Evolutionary conservation across 2,888 invertebrate species (phyloP), one percentile per base, ranked within the genome.

Genomic region (Tachystola acroxantha): DNA sequence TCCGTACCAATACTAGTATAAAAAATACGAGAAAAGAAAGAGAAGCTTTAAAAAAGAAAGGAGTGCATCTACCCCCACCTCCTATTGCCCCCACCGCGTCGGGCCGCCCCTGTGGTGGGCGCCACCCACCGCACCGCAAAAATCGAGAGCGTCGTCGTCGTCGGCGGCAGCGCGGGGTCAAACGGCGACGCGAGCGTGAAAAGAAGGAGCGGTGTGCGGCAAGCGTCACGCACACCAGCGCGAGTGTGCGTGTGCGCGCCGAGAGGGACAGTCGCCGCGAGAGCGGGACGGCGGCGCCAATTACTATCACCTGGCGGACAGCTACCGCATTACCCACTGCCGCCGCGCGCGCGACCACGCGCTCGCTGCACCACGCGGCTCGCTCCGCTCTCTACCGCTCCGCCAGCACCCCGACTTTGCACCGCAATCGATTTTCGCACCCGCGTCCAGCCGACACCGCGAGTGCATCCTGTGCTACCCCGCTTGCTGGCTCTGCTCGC

Each of bases 111-210:
- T 80, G 80, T 69, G 76, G 76, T 77, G 78, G 88, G 89, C 79
- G 81, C 88, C 89, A 89, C 89, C 89, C 89, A 89, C 88, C 81
- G 88, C 84, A 86, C 78, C 88, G 88, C 89, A 89, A 90, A 90
- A 89, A 89, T 88, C 88, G 87, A 86, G 87, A 87, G 80, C 85
- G 80, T 75, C 82, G 82, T 75, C 86, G 80, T 79, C 80, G 64
- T 80, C 77, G 81, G 27, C 26, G 10, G 26, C 26, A 10, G 26
- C 26, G 10, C 84, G 84, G 82, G 85, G 85, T 85, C 85, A 85
- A 84, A 85, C 84, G 82, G 81, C 82, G 84, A 76, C 80, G 82
- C 77, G 75, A 80, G 82, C 84, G 82, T 84, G 81, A 81, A 84
- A 84, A 84, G 84, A 84, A 85, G 82, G 80, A 81, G 73, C 79